Evolutionary conservation across 2,797 vertebrate species (phyloP).

Genomic region (Benthosema pterotum): DNA sequence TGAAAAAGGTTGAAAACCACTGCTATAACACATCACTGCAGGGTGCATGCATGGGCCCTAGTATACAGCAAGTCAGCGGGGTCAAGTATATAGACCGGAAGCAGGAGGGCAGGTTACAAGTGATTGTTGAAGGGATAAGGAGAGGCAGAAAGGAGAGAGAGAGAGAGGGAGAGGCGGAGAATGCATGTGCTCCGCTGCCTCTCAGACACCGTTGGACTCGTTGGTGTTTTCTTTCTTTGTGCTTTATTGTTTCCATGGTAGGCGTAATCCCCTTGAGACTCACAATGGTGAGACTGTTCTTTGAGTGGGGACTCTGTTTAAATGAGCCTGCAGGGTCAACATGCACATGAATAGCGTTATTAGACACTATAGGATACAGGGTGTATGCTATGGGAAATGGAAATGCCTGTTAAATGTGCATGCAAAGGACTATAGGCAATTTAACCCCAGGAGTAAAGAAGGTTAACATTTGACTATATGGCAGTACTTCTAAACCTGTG

Average conservation of each 20-base stretch:
- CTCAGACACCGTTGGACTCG: constrained; percentile 45
- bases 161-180: constrained; percentile 9
- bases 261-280: constrained; percentile 69
- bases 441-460: no score
- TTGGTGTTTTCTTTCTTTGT: constrained; percentile 61
- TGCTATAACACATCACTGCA: no score
- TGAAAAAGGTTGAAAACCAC: no score
- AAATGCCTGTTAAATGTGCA: no score
- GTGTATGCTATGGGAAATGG: no score
- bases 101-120: constrained; percentile 49
- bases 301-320: constrained; percentile 48
- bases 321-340: constrained; percentile 39
- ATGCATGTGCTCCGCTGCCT: constrained; percentile 20
- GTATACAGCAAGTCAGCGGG: constrained; percentile 14
- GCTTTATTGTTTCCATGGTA: constrained; percentile 64
- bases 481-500: no score
- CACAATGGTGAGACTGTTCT: constrained; percentile 71
- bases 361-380: not conserved
- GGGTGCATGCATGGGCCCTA: no score
- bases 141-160: constrained; percentile 13
- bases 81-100: constrained; percentile 43
- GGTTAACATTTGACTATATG: no score
- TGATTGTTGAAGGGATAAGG: constrained; percentile 50
- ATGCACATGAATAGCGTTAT: constrained; percentile 46
- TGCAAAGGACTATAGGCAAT: not conserved